Evolutionary conservation across 2,888 invertebrate genomes (phyloP).

Genomic region (Parascotia fuliginaria): DNA sequence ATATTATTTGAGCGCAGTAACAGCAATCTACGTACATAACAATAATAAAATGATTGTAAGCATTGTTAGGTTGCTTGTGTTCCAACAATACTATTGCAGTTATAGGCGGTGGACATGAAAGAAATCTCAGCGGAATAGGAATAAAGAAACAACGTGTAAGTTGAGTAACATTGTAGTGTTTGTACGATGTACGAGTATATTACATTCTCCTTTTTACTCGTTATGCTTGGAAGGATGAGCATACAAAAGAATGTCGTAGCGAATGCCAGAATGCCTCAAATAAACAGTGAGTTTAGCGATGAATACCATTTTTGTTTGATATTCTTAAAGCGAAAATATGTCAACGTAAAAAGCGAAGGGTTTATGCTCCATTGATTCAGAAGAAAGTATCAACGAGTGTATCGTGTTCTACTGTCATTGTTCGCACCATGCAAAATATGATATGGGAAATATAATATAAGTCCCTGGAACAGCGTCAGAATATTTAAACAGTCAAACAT

Average conservation of each 20-base stretch:
- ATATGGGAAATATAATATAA: not conserved
- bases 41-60: not conserved
- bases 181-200: constrained; percentile 20
- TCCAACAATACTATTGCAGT: not conserved
- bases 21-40: not conserved
- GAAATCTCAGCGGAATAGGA: constrained; percentile 26
- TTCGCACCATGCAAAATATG: not conserved
- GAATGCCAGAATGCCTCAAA: constrained; percentile 21
- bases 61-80: constrained; percentile 1
- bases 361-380: constrained; percentile 30
- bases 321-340: constrained; percentile 33
- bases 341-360: constrained; percentile 29
- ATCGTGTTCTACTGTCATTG: not conserved
- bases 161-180: constrained; percentile 36
- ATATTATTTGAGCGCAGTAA: not conserved
- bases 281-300: constrained; percentile 38
- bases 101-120: constrained; percentile 18
- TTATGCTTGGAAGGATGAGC: constrained; percentile 49
- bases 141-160: constrained; percentile 38
- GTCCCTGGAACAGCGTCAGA: not conserved
- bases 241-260: constrained; percentile 33
- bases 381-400: constrained; percentile 19
- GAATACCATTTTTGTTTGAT: constrained; percentile 39
- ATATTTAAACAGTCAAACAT: not conserved
- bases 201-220: constrained; percentile 45